Evolutionary conservation across 2,113 vertebrate species (phyloP), one percentile per base, ranked within the genome.

Genomic region (Isichthys henryi): DNA sequence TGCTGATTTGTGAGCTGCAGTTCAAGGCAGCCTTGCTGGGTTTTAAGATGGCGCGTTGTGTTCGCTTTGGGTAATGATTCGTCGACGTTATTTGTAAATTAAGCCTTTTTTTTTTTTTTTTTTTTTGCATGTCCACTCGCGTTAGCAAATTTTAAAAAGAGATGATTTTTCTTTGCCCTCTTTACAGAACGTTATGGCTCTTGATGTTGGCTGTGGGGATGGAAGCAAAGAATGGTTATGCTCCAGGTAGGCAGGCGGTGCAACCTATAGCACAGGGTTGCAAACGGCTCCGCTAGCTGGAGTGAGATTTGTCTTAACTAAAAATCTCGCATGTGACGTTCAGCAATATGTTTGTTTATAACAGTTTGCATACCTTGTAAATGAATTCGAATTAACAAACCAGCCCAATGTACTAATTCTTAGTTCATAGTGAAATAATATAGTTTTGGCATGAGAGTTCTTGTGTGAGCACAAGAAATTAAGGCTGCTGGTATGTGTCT

Each of bases 171-270:
- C n/a, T 2, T 9, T 84, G 13, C 9, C 5, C 21, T 82, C 58
- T 93, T 17, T 92, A 21, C 89, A 95, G 95, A 89, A 94, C 90
- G 90, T 19, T 93, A 0, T 21, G 91, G 86, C 66, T 95, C 35
- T 82, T 95, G 43, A 56, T 92, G 23, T 43, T 49, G 1, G 21
- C 50, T 50, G 13, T 86, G 17, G 88, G 86, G 23, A 62, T 88
- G 23, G 77, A 90, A 8, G 92, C 93, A 48, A 92, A 92, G 58
- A 92, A 89, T n/a, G 90, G 50, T 4, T n/a, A 89, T 0, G 15
- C 90, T 53, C 88, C 90, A 70, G 87, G 95, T 95, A 92, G 87
- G 95, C 95, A 92, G n/a, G 17, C 19, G 35, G 17, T 1, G 3
- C 31, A 80, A 21, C 77, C 11, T 52, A 46, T 19, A 27, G 27